Base-by-base conservation (phyloP, 2,113 vertebrate genomes). In the Toxotes chatareus region DNA sequence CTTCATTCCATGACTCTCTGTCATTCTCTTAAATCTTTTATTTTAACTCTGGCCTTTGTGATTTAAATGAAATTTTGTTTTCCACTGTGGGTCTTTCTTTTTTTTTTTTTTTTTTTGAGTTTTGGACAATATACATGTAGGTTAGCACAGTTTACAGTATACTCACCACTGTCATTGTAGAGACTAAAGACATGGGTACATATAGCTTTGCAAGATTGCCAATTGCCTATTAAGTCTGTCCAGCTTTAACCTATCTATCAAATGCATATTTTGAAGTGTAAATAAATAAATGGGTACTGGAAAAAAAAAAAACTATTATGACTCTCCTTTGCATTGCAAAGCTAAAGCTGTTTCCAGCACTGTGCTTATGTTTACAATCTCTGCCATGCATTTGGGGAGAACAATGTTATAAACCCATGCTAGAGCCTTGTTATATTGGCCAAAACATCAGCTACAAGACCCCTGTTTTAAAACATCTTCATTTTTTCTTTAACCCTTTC, bases 211-310 rank as follows among this genome's bases (percentile, higher is more conserved):
- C 16, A 60, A 55, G 27, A 27, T 27, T 27, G 27, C 27, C 27
- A 27, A 27, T 27, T 27, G 1, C 27, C 27, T 27, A 27, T 44
- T 5, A 34, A 55, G 23, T 32, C 11, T 49, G 44, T 68, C 17
- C 67, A 65, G 6, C 44, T 72, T 83, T 7, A 63, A 75, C 17
- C 31, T 27, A 38, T 14, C n/a, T 23, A 67, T 68, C 6, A 27
- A 51, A 61, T 49, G 10, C 2, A 49, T 65, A 38, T 65, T 82
- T 59, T 36, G 8, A 86, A 71, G 10, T 42, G 9, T 19, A 5
- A 64, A 83, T 42, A 80, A 68, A 77, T n/a, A n/a, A n/a, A n/a
- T 88, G 62, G 87, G 73, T 79, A 44, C 44, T 57, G 40, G 11
- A 83, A 68, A 61, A 63, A 64, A 31, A 34, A 17, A 60, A 64